Conservation (phyloP, 2,113 vertebrate genomes). For the Antennarius striatus region DNA sequence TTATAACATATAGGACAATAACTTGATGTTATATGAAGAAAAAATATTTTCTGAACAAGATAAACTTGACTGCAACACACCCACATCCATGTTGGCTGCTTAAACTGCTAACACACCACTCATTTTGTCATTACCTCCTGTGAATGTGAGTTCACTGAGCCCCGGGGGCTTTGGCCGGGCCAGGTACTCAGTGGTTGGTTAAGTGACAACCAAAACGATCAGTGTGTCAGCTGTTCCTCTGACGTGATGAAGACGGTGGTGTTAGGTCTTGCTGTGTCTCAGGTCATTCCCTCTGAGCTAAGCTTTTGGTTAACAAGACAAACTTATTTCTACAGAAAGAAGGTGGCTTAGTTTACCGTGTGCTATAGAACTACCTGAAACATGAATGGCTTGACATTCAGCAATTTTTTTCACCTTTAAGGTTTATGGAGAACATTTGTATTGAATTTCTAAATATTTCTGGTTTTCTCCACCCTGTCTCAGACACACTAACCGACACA, state of each 20-base stretch:
- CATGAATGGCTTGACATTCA: neutral
- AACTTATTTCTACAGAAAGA: neutral
- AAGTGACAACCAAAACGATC: slow-evolving; percentile 27
- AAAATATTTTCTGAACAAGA: neutral
- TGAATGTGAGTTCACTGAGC: slow-evolving; percentile 11
- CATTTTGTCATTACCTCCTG: slow-evolving; percentile 35
- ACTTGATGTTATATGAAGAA: too few species aligned
- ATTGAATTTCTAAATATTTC: too few species aligned
- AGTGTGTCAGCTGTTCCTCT: slow-evolving; percentile 48
- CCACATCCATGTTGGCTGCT: slow-evolving; percentile 31
- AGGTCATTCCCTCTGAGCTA: neutral
- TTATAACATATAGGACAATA: too few species aligned
- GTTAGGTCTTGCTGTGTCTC: slow-evolving; percentile 11
- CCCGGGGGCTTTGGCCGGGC: slow-evolving; percentile 5
- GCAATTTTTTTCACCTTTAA: too few species aligned
- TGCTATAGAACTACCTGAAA: neutral
- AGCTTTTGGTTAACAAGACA: slow-evolving; percentile 16
- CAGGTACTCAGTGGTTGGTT: slow-evolving; percentile 27
- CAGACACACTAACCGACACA: too few species aligned
- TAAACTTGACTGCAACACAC: slow-evolving; percentile 20
- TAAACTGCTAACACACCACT: slow-evolving; percentile 43
- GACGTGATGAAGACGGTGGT: slow-evolving; percentile 6
- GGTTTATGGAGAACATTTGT: too few species aligned
- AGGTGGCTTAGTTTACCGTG: neutral
- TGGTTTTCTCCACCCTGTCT: too few species aligned